Evolutionary conservation across 1,140 invertebrate species (phyloP), one percentile per base, ranked within the genome.

Genomic region (Armadillidium nasatum): DNA sequence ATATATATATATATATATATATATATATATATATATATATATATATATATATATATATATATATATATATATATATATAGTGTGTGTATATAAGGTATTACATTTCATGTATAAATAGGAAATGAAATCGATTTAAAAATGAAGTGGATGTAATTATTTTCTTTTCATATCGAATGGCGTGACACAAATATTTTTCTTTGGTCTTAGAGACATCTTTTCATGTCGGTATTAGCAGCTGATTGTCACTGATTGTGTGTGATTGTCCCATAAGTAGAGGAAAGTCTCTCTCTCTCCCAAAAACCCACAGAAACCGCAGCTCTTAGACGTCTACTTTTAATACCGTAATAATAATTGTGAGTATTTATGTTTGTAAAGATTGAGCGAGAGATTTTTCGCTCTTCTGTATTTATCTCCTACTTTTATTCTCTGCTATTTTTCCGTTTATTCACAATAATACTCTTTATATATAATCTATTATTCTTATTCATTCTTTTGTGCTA

Each of bases 41-140:
- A 66, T 66, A 15, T 10, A 67, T 67, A 23, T 23, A 67, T 15
- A 67, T 15, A 67, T 15, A 67, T 15, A 67, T 15, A 68, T 19
- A 68, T 68, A 11, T n/a, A 19, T 68, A 19, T 68, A 68, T 33
- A 33, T 33, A 33, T 33, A 33, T 33, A 33, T 33, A 33, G 23
- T 71, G 23, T 71, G 23, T 71, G 23, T 71, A 71, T 71, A 23
- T 71, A 71, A 21, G n/a, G 23, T 71, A 71, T 71, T 21, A 21
- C n/a, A 21, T 21, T 71, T 21, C 23, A 71, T 71, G 23, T 22
- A 11, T 71, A 71, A 7, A 71, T 71, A 71, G 50, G 11, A 60
- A 60, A 15, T 60, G 50, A 60, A 60, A 60, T 60, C 2, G 50
- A 60, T 60, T 60, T 60, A 15, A 19, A 6, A 19, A 13, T 60